phyloP scores from a whole-genome alignment of 2,797 vertebrate species.

The Thunnus albacares region DNA sequence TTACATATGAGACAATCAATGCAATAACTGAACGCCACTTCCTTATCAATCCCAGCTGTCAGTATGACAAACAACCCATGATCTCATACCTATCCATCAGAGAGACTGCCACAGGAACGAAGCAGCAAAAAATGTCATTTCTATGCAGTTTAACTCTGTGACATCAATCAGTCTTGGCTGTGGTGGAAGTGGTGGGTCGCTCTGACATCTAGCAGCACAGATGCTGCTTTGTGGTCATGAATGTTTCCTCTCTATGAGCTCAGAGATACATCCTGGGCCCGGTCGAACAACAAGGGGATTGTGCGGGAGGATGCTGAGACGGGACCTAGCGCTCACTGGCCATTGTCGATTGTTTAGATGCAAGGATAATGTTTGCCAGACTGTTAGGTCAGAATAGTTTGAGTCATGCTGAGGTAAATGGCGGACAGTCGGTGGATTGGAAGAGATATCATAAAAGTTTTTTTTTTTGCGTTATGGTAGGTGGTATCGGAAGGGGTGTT shows the following conservation, averaged over 20 bases:
- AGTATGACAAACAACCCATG: conserved; percentile 8
- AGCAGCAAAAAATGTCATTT: conserved; percentile 24
- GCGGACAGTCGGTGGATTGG: not conserved
- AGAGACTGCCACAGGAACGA: conserved; percentile 23
- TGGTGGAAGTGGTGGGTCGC: conserved; percentile 69
- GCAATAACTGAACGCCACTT: not conserved
- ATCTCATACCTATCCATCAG: conserved; percentile 48
- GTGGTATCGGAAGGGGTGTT: not conserved
- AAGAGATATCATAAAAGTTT: conserved; percentile 1
- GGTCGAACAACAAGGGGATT: conserved; percentile 71
- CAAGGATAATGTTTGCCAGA: conserved; percentile 80
- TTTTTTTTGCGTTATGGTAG: not conserved
- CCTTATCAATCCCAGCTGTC: conserved; percentile 8
- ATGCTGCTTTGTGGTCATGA: conserved; percentile 74
- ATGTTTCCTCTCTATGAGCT: conserved; percentile 69
- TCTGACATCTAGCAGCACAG: conserved; percentile 72
- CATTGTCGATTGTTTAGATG: conserved; percentile 77
- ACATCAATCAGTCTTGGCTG: conserved; percentile 48
- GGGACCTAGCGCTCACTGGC: conserved; percentile 46
- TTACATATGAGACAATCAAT: no score
- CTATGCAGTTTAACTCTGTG: conserved; percentile 29
- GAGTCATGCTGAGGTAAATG: conserved; percentile 35
- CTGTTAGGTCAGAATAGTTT: conserved; percentile 73
- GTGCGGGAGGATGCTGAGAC: conserved; percentile 70
- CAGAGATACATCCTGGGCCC: conserved; percentile 69